Evolutionary conservation across 1,140 invertebrate species (phyloP), one percentile per base, ranked within the genome.

Genomic region (Macrotrachela quadricornifera): DNA sequence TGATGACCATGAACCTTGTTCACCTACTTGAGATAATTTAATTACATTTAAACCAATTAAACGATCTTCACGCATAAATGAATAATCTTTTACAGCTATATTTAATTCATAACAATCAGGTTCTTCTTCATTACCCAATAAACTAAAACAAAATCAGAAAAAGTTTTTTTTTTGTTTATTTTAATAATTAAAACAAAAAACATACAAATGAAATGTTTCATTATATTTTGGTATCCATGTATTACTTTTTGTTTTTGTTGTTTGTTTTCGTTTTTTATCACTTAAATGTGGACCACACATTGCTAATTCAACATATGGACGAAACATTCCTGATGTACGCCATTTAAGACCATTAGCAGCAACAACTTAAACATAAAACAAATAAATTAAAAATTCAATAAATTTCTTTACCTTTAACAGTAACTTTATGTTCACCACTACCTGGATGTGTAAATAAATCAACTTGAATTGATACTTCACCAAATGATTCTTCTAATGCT

Each of bases 161-260:
- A 51, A 45, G 13, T 14, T 45, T 45, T 45, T n/a, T n/a, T n/a
- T 12, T 6, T 46, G 6, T 46, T 30, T 8, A 30, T 4, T 30
- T 30, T 30, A 4, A 30, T 30, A 30, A 8, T 30, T 2, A 30
- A 30, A 30, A 13, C 47, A 6, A 49, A 15, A 44, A 56, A 56
- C 6, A 6, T 14, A 30, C 13, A 97, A 55, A 64, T 92, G 83
- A 71, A 96, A 95, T 14, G 85, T 94, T 72, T 97, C 92, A 73
- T 96, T 96, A 73, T 86, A 99, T 70, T 95, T 96, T 6, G 94
- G 94, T 55, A 90, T 91, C 86, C 86, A 91, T 67, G 87, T 92
- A 66, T 91, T 91, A 58, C 82, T 86, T 70, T 97, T 97, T 1
- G 90, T 92, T 72, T 97, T 97, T 6, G 94, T 99, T 17, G 86